Evolutionary conservation across 2,113 vertebrate genomes (phyloP), one percentile per base, ranked within the genome.

Genomic region (Trogon surrucura): DNA sequence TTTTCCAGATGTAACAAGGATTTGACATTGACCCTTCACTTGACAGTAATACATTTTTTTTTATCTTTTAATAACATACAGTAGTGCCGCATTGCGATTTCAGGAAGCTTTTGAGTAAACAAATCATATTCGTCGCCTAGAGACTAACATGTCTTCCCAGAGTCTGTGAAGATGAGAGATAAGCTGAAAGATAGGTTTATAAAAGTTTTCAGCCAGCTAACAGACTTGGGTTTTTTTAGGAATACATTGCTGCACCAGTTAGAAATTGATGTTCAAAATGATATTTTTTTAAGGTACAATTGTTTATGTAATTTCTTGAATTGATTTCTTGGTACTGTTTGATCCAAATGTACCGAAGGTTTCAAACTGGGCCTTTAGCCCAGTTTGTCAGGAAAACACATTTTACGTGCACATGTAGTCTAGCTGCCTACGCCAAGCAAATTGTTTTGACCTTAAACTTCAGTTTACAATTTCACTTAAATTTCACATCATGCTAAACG

Each of bases 41-140:
- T 94, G 90, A 88, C 90, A 85, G 93, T 96, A 96, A 96, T 88
- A 90, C 58, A 74, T 94, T 96, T 96, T 94, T 96, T 96, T 94
- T 97, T 96, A 96, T 95, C 93, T 91, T 94, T 95, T 94, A 97
- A 95, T 96, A 95, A 84, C 95, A 94, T 88, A 78, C 56, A 53
- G 56, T 56, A 84, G 65, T 81, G 88, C 60, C 57, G 60, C 2
- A 4, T 36, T 88, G 65, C 61, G 85, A 80, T 83, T 90, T 91
- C 69, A 74, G 82, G 85, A 89, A 93, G 56, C 82, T 81, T 94
- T 93, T 72, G 77, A 81, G 95, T 96, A 96, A 96, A 96, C 88
- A 97, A 97, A 93, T 95, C 41, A 21, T 75, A 81, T 87, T 90
- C 80, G 84, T 65, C 1, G 0, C 92, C 57, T 89, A 50, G 82